Conservation (phyloP, 2,888 invertebrate species). For the Parapristionchus giblindavisi region DNA sequence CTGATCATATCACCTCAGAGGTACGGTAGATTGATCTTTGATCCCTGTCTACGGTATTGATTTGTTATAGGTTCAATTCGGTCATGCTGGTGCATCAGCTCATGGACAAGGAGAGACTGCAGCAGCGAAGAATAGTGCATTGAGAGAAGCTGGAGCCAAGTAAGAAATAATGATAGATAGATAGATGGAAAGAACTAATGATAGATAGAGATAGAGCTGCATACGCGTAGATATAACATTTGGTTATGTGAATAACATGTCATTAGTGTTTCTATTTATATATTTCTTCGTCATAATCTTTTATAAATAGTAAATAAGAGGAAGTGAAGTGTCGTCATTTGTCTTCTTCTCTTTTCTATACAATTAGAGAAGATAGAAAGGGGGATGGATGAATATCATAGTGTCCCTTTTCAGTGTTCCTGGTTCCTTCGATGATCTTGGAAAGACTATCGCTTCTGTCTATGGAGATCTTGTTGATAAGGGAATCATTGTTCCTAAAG, state of each 20-base stretch:
- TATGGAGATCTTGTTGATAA: conserved; percentile 79
- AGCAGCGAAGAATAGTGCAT: conserved; percentile 85
- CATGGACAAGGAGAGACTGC: conserved; percentile 93
- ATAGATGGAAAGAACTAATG: too few relatives aligned
- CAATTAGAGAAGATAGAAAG: background rate
- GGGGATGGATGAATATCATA: background rate
- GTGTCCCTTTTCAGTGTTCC: conserved; percentile 78
- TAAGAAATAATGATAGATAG: background rate
- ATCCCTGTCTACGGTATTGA: background rate
- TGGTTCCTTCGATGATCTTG: conserved; percentile 87
- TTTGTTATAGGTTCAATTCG: conserved; percentile 85
- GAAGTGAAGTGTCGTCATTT: background rate
- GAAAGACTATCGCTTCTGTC: conserved; percentile 78
- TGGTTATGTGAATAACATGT: background rate
- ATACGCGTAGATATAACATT: too few relatives aligned
- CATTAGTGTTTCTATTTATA: too few relatives aligned
- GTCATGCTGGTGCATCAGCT: conserved; percentile 98
- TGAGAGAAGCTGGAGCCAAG: conserved; percentile 82
- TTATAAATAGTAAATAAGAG: too few relatives aligned
- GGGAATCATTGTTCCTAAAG: conserved; percentile 85
- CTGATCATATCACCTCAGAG: conserved; percentile 73
- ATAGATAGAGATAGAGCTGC: too few relatives aligned
- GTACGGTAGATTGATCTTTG: conserved; percentile 54
- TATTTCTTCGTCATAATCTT: too few relatives aligned
- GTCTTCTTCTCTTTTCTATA: too few relatives aligned